Base-by-base conservation (phyloP, 1,140 invertebrate species). In the Tyrophagus putrescentiae region DNA sequence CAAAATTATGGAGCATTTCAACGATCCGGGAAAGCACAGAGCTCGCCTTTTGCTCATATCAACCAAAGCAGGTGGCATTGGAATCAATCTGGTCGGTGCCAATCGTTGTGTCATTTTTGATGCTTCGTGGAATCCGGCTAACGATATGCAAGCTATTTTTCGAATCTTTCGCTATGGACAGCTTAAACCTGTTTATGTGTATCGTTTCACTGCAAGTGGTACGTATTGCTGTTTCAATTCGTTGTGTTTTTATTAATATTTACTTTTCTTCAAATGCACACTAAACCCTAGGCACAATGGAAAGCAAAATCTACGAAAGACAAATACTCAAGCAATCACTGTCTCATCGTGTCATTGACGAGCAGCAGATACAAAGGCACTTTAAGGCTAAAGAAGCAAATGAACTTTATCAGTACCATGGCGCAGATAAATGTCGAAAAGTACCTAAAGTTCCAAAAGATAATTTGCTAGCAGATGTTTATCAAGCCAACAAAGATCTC, bases 111-210 rank as follows among this genome's bases (percentile, higher is more conserved):
- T 98, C 25, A 91, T 99, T 31, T 86, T 98, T 68, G 95, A 99
- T 75, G 93, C 93, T 34, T 95, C 89, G 3, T 98, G 94, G 93
- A 98, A 99, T 76, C 95, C 95, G n/a, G 97, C 94, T 69, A 93
- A 98, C 71, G 94, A 98, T 70, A 95, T 92, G 1, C 94, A 98
- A 64, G 94, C 94, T 53, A 91, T 98, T 1, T 98, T 94, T 72
- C 76, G 95, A 67, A 91, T 98, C 34, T 98, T 97, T 71, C 79
- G 91, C 71, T 97, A 96, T 72, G 93, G 94, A 0, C 94, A 98
- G 72, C 78, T 80, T 63, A 97, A 95, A 70, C 84, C 83, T 0
- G 94, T 90, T 67, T 95, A 85, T 71, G 89, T 98, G 4, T 98
- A 98, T 73, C 80, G 95, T 48, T 78, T 98, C 39, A 90, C 98